Conservation (phyloP, 2,888 invertebrate genomes). For the Eupithecia abbreviata region DNA sequence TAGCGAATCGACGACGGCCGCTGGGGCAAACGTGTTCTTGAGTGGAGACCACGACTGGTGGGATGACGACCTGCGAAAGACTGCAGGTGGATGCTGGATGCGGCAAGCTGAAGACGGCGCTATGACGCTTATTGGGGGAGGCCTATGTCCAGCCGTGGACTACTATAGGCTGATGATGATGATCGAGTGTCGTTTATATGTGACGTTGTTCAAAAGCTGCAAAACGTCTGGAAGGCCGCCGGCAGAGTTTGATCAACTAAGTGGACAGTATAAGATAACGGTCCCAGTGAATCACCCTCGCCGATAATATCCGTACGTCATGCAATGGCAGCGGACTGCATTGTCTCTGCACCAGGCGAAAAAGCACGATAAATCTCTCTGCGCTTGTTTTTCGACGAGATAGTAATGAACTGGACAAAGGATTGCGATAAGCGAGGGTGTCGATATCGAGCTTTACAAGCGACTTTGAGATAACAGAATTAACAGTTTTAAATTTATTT, state of each 20-base stretch:
- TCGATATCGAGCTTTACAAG: background rate
- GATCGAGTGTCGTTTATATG: too few species aligned
- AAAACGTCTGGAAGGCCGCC: background rate
- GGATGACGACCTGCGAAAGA: too few species aligned
- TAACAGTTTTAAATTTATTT: background rate
- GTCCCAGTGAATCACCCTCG: conserved; percentile 24
- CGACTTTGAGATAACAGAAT: background rate
- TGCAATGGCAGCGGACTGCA: conserved; percentile 22
- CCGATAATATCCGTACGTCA: conserved; percentile 26
- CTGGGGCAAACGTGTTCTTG: too few species aligned
- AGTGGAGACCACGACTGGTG: too few species aligned
- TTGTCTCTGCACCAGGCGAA: conserved; percentile 28
- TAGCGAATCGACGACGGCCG: too few species aligned
- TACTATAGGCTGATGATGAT: too few species aligned
- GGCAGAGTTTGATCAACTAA: conserved; percentile 18
- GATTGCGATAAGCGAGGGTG: background rate
- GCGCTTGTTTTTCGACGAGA: conserved; percentile 18
- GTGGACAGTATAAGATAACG: conserved; percentile 25
- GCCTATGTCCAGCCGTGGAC: too few species aligned
- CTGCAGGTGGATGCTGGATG: too few species aligned
- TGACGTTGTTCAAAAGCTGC: background rate
- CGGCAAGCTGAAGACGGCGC: too few species aligned
- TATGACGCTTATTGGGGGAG: too few species aligned
- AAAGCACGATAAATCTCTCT: conserved; percentile 22
- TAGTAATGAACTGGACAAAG: conserved; percentile 5